Base-by-base conservation (phyloP, 1,140 invertebrate species). In the Aethina tumida region DNA sequence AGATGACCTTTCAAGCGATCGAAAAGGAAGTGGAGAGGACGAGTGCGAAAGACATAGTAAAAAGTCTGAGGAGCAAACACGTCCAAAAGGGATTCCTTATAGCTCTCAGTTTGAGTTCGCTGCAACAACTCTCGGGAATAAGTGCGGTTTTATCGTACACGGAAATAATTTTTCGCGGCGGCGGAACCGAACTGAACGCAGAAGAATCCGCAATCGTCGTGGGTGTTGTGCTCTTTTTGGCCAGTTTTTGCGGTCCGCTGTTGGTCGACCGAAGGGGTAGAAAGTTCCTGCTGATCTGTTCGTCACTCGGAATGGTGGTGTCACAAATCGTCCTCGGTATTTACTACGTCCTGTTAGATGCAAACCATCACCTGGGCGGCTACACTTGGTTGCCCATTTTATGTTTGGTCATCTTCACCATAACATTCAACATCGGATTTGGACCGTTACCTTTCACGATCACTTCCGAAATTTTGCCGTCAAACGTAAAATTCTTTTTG, bases 391-490 rank as follows among this genome's bases (percentile, higher is more conserved):
- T 56, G 18, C 55, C 55, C 7, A 18, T 55, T 13, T 19, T 45
- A 6, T 43, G 35, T 21, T 28, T 55, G 16, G 35, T 53, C 1
- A 12, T 35, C 0, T 57, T 41, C 29, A 48, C 46, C 9, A 32
- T 45, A 4, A 35, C 34, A 3, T 55, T 43, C 33, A 47, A 42
- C 19, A 33, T 48, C 22, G 83, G 81, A 2, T 79, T 85, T 48
- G 85, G 86, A 0, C 82, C 86, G 0, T 62, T 91, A 9, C 82
- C 84, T 0, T 87, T 84, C 81, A 74, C 84, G 0, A 70, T 92
- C 18, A 79, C 86, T 69, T 77, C 76, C 2, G 83, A 92, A 60
- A 73, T 90, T 47, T 82, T 89, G 0, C 74, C 79, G 41, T 74
- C 84, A 1, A 80, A 84, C 53, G 75, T 79, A 0, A 62, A 74